Percentiles rank a stretch among this genome's conserved stretches.
Conservation (phyloP, 2,113 vertebrate genomes). For the Ahaetulla prasina region DNA sequence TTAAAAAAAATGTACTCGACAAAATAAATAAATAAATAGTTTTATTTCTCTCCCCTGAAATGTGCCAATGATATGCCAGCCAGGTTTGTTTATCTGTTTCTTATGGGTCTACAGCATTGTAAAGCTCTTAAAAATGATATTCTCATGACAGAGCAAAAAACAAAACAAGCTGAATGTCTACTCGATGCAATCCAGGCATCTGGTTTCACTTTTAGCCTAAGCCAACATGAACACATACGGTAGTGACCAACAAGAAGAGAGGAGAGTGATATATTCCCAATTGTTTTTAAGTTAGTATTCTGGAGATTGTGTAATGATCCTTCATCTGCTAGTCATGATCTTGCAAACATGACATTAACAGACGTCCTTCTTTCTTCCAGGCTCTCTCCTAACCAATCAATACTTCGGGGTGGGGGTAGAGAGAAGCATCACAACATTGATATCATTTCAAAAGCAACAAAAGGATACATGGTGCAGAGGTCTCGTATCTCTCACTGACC, state of each 20-base stretch:
- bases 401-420: background rate
- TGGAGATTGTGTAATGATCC: background rate
- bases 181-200: background rate
- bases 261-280: background rate
- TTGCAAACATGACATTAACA: background rate
- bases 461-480: background rate
- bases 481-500: background rate
- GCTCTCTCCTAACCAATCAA: background rate
- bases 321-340: background rate
- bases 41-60: background rate
- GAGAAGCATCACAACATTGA: background rate
- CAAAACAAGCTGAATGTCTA: background rate
- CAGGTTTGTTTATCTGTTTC: background rate
- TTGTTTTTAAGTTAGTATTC: background rate
- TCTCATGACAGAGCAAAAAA: background rate
- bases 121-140: background rate
- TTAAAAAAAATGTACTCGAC: no score
- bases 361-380: background rate
- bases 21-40: no score
- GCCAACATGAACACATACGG: background rate
- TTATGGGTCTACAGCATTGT: background rate
- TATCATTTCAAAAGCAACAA: background rate
- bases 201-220: background rate
- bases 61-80: background rate
- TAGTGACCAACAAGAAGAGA: background rate